These are phyloP conservation scores for Microtus pennsylvanicus DNA, from an alignment of 2,113 vertebrate genomes.

Conservation along the genomic window DNA sequence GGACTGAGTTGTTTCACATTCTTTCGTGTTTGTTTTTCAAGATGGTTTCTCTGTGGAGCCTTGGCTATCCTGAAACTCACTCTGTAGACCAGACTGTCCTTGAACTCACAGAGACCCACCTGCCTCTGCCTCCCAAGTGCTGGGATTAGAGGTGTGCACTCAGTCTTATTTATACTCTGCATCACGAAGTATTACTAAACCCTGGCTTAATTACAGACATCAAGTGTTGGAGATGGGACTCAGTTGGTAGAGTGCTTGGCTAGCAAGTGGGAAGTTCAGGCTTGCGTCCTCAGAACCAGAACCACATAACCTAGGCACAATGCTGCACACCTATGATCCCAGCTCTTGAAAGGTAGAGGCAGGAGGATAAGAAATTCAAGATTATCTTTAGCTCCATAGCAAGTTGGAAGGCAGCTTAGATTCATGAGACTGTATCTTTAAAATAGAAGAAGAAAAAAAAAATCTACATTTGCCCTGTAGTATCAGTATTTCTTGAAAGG, in stretches of 20 bases:
- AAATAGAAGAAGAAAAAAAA: not conserved
- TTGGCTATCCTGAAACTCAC: not conserved
- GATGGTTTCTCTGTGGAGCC: not conserved
- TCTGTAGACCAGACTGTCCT: not conserved
- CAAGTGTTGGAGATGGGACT: not conserved
- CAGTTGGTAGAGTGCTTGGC: not conserved
- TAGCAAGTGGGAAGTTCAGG: not conserved
- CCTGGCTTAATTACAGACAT: not conserved
- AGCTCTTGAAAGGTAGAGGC: not conserved
- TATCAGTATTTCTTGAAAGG: constrained; percentile 31
- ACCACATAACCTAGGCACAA: not conserved
- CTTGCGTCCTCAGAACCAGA: not conserved
- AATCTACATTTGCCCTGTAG: constrained; percentile 15
- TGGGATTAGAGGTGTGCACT: not conserved
- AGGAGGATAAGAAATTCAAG: not conserved
- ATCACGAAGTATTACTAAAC: constrained; percentile 28
- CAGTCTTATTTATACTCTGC: not conserved
- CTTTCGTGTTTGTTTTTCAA: not conserved
- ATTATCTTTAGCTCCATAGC: not conserved
- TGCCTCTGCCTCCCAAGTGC: not conserved
- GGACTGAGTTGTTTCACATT: not conserved
- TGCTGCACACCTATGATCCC: not conserved
- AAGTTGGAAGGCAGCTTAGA: not conserved
- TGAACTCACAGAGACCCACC: not conserved
- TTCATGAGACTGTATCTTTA: not conserved